Evolutionary conservation across 2,113 vertebrate genomes (phyloP).

Genomic region (Furnarius figulus): DNA sequence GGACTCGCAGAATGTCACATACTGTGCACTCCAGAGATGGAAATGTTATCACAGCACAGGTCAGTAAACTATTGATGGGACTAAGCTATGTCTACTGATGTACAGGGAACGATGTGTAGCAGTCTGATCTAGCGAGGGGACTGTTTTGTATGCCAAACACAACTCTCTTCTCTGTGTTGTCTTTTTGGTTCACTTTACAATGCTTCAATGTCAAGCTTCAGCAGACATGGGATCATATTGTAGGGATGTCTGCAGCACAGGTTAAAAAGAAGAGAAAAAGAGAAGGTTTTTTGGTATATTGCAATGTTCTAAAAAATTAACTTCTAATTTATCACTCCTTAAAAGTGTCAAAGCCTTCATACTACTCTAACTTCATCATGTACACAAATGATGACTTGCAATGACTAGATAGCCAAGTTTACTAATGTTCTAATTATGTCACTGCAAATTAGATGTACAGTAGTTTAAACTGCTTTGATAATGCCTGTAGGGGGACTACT

Average conservation of each 20-base stretch:
- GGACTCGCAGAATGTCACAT: slow-evolving; percentile 55
- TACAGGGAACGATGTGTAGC: slow-evolving; percentile 5
- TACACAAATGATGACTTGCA: neutral
- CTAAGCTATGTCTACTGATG: slow-evolving; percentile 43
- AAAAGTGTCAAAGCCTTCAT: neutral
- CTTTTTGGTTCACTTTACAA: slow-evolving; percentile 39
- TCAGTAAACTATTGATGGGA: slow-evolving; percentile 71
- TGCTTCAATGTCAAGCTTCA: slow-evolving; percentile 34
- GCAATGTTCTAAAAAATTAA: neutral
- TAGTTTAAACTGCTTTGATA: slow-evolving; percentile 54
- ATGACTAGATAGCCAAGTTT: slow-evolving; percentile 21
- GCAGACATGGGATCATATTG: neutral
- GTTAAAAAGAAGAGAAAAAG: neutral
- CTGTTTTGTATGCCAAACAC: slow-evolving; percentile 52
- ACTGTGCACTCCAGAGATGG: slow-evolving; percentile 27
- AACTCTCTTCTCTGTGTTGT: neutral
- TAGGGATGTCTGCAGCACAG: neutral
- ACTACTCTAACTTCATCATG: neutral
- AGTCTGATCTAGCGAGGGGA: slow-evolving; percentile 15
- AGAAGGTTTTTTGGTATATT: rapidly evolving
- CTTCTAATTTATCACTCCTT: neutral
- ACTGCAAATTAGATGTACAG: slow-evolving; percentile 27
- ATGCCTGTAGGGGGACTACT: slow-evolving; percentile 32
- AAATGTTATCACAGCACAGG: slow-evolving; percentile 69
- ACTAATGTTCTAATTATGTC: slow-evolving; percentile 54